Evolutionary conservation across 2,888 invertebrate genomes (phyloP), one percentile per base, ranked within the genome.

Genomic region (Sesia bembeciformis): DNA sequence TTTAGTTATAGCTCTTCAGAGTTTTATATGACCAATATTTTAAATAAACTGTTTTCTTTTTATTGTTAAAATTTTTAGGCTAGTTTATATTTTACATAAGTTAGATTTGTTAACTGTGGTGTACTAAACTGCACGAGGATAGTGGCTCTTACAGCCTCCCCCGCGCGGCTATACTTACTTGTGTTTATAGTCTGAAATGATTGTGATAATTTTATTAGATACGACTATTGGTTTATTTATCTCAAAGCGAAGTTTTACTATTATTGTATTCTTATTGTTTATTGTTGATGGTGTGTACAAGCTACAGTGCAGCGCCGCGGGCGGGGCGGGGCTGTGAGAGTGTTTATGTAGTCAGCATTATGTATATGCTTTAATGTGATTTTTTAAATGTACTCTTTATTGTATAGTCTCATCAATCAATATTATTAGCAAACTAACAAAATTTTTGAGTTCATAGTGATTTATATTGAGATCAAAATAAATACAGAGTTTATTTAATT

Each of bases 361-460:
- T 89, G 84, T 88, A 88, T 90, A 89, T 90, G 89, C 90, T 90
- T 90, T 88, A 89, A 88, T 90, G 90, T 90, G 90, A 90, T 90
- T 90, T 89, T 88, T 88, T 86, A 84, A 86, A 87, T 88, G 89
- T 89, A 89, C 89, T 89, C 89, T 81, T 87, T 86, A 87, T 87
- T 83, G 52, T 58, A 81, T 89, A 89, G 86, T 84, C 81, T 85
- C 86, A 87, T 87, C 86, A 84, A 82, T 84, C 83, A 81, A 85
- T 85, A 83, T 84, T 77, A 86, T 87, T 89, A 88, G 87, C 78
- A 67, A 82, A 90, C 89, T 90, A 90, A 90, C 90, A 87, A 86
- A 74, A 76, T 81, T 82, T 86, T 85, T 83, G 80, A 80, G 77
- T 85, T 84, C 76, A 84, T 85, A 86, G 85, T 86, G 81, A 84